Base-by-base conservation (phyloP, 2,888 invertebrate genomes). In the Sepioteuthis lessoniana region DNA sequence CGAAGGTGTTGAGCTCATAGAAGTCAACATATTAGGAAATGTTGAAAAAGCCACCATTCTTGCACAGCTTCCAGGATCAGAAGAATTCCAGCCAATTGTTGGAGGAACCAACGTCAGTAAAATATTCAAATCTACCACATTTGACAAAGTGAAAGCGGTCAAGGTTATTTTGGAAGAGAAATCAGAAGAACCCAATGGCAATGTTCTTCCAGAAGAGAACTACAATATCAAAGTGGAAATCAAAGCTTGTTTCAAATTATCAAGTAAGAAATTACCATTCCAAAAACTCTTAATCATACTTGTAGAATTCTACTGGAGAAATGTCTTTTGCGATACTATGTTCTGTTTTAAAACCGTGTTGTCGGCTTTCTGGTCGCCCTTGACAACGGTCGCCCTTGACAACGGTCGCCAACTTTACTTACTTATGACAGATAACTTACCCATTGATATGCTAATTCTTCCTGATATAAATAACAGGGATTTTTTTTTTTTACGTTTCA, bases 1-100 rank as follows among this genome's bases (percentile, higher is more conserved):
- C 46, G 92, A 92, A 92, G 92, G 92, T 1, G 92, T 92, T 47
- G 92, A 92, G 8, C 46, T 92, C 19, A 42, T 46, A n/a, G 46
- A 92, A 31, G 46, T 92, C 8, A 47, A 92, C 1, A 2, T 92
- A 4, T 31, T 13, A 19, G 92, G 92, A 21, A 92, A 47, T 92
- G 42, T 21, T 16, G 31, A 35, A 21, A 46, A 92, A 35, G 46
- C 31, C 31, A 92, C 92, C 0, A 92, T 92, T 46, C 92, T 92
- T 92, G 92, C 47, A 42, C 46, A 92, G 28, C 19, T 0, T n/a
- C 92, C 92, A n/a, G 92, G 92, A 28, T 92, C 92, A 19, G 46
- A 31, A n/a, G 46, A 92, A 4, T 92, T 92, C 92, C 31, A n/a
- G 16, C 31, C 31, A 19, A 10, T 35, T 28, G 16, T n/a, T 42